Evolutionary conservation across 2,797 vertebrate genomes (phyloP).

Genomic region (Podarcis lilfordi): DNA sequence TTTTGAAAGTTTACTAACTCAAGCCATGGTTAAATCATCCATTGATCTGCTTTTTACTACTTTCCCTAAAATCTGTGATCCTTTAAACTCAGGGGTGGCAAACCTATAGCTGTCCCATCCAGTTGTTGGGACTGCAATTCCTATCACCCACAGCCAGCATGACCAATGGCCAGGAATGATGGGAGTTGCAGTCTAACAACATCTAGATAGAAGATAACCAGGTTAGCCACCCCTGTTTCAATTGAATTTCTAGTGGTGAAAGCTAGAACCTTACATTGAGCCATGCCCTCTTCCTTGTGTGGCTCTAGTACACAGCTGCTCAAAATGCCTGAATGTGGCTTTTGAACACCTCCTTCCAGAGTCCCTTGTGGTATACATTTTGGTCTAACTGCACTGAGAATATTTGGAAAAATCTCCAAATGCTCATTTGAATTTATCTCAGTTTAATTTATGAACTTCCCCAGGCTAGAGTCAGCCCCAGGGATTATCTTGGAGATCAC

Average conservation of each 20-base stretch:
- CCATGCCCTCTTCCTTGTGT: neutral
- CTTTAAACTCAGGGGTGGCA: too few species aligned
- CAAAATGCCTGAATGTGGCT: too few species aligned
- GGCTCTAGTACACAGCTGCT: neutral
- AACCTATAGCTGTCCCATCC: too few species aligned
- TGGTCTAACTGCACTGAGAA: neutral
- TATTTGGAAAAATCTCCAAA: neutral
- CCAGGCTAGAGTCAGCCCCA: neutral
- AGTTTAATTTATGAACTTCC: conserved; percentile 1
- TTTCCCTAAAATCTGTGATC: neutral
- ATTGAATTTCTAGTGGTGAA: neutral
- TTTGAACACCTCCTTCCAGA: neutral
- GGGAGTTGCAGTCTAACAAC: too few species aligned
- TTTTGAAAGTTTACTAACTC: neutral
- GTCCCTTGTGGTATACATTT: neutral
- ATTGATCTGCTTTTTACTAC: neutral
- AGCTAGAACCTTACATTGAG: neutral
- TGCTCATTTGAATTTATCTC: conserved; percentile 6
- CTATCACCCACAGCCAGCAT: too few species aligned
- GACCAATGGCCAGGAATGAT: too few species aligned
- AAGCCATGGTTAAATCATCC: neutral
- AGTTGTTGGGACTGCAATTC: too few species aligned
- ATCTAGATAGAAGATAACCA: too few species aligned
- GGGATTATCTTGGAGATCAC: neutral
- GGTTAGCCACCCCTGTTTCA: neutral